phyloP scores from a whole-genome alignment of 2,888 invertebrate genomes.

The Philereme transversata region DNA sequence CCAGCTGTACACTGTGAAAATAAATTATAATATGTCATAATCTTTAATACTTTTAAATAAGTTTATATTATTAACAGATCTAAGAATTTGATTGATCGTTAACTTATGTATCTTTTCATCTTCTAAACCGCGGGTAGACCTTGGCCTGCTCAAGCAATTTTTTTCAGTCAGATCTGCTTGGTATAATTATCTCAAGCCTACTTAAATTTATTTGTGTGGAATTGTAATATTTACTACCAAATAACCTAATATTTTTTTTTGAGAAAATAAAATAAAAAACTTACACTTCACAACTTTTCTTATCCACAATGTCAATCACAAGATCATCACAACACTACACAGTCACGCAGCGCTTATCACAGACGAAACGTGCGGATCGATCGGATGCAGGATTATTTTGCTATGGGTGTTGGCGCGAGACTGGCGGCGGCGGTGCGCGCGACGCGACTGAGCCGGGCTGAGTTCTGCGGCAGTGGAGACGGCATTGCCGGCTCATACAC shows the following conservation, averaged over 20 bases:
- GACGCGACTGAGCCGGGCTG: conserved; percentile 61
- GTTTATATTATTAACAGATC: no score
- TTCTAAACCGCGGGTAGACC: no score
- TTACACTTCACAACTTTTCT: conserved; percentile 26
- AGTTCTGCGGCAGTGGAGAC: conserved; percentile 16
- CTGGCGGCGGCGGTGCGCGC: conserved; percentile 66
- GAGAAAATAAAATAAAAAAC: conserved; percentile 12
- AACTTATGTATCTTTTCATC: no score
- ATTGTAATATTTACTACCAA: conserved; percentile 7
- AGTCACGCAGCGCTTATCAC: conserved; percentile 56
- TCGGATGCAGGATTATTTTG: conserved; percentile 62
- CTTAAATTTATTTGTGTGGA: background rate
- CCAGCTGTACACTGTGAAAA: no score
- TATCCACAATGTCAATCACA: conserved; percentile 48
- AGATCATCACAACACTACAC: conserved; percentile 65
- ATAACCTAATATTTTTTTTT: conserved; percentile 18
- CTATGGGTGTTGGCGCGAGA: conserved; percentile 50
- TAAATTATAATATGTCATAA: no score
- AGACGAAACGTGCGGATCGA: conserved; percentile 64
- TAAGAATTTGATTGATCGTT: no score
- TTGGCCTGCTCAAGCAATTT: background rate
- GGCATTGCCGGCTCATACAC: conserved; percentile 5
- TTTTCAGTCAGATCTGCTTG: background rate
- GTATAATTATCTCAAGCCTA: background rate
- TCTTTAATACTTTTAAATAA: no score